Conservation (phyloP, 2,888 invertebrate species). For the Gandaritis pyraliata region DNA sequence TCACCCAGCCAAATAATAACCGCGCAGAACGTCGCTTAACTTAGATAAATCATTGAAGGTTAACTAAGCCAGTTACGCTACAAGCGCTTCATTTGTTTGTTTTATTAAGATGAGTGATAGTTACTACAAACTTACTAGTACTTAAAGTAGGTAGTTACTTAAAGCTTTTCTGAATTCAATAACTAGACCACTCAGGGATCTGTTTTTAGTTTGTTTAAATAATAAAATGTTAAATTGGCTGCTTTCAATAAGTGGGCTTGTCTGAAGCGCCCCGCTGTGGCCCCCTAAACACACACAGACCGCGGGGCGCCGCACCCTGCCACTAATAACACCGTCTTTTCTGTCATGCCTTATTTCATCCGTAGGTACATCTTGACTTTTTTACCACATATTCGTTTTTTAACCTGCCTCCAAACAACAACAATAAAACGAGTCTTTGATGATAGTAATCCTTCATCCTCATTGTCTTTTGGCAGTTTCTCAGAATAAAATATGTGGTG, state of each 20-base stretch:
- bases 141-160: no score
- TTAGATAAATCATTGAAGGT: no score
- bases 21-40: no score
- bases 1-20: no score
- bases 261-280: slow-evolving; percentile 63
- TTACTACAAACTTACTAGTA: no score
- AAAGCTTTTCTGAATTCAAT: slow-evolving; percentile 60
- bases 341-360: slow-evolving; percentile 80
- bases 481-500: slow-evolving; percentile 81
- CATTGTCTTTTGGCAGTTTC: slow-evolving; percentile 85
- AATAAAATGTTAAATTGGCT: slow-evolving; percentile 77
- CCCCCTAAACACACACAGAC: slow-evolving; percentile 82
- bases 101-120: slow-evolving; percentile 20
- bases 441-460: slow-evolving; percentile 83
- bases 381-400: slow-evolving; percentile 72
- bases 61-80: no score
- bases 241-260: slow-evolving; percentile 76
- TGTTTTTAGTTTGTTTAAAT: slow-evolving; percentile 70
- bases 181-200: slow-evolving; percentile 57
- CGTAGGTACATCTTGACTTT: slow-evolving; percentile 68
- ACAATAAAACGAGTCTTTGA: slow-evolving; percentile 79
- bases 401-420: slow-evolving; percentile 72
- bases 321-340: slow-evolving; percentile 81
- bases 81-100: no score
- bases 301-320: slow-evolving; percentile 79